Evolutionary conservation across 1,140 invertebrate species (phyloP).

Genomic region (Pseudomyrmex concolor): DNA sequence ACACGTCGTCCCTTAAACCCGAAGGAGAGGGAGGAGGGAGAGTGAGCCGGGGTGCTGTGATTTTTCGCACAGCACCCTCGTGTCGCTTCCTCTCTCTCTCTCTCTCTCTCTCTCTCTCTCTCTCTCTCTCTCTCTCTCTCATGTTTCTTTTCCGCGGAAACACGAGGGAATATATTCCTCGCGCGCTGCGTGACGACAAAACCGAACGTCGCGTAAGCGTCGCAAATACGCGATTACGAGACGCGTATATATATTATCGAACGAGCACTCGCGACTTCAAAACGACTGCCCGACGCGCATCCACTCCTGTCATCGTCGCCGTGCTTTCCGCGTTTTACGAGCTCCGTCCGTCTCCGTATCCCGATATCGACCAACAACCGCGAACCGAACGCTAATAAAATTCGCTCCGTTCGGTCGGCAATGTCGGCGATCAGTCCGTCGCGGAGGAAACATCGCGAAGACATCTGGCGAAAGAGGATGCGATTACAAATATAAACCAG

Average conservation of each 20-base stretch:
- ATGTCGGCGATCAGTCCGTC: not conserved
- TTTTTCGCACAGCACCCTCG: conserved; percentile 32
- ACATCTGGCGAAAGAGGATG: not conserved
- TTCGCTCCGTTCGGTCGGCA: conserved; percentile 11
- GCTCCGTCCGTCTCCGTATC: not conserved
- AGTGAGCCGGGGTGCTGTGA: conserved; percentile 50
- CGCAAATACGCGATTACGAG: not conserved
- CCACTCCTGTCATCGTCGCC: conserved; percentile 20
- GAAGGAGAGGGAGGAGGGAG: too few species aligned
- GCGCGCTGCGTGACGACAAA: too few species aligned
- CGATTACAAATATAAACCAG: too few species aligned
- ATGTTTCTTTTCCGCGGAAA: not conserved
- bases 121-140: too few species aligned
- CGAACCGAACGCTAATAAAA: not conserved
- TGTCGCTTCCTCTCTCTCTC: conserved; percentile 3
- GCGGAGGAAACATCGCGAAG: not conserved
- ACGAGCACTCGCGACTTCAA: not conserved
- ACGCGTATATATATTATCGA: not conserved
- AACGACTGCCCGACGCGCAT: not conserved
- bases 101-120: too few species aligned
- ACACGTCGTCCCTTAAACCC: too few species aligned
- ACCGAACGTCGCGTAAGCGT: too few species aligned
- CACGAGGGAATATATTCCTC: not conserved
- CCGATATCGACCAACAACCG: conserved; percentile 27
- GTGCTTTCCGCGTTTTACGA: conserved; percentile 11